phyloP scores from a whole-genome alignment of 2,888 invertebrate genomes.

The Pandemis cinnamomeana region DNA sequence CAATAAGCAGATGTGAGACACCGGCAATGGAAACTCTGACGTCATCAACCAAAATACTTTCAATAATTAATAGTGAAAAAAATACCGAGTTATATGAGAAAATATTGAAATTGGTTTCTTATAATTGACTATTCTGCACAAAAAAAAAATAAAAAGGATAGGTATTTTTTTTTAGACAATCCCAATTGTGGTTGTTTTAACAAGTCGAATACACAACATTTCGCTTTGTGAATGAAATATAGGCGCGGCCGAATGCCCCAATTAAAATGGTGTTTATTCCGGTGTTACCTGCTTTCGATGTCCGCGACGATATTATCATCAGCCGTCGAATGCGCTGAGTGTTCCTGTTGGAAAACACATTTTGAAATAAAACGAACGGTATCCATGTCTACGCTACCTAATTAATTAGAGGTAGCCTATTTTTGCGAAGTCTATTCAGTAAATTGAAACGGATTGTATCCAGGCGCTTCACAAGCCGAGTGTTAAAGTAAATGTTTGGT shows the following conservation, averaged over 20 bases:
- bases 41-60: no score
- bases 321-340: conserved; percentile 53
- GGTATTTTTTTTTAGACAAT: no score
- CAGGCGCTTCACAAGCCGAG: no score
- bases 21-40: no score
- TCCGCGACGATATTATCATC: conserved; percentile 53
- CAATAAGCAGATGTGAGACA: no score
- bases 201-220: conserved; percentile 38
- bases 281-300: conserved; percentile 50
- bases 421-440: neutral
- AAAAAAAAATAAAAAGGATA: no score
- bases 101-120: no score
- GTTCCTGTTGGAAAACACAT: conserved; percentile 51
- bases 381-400: neutral
- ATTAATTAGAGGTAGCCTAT: neutral
- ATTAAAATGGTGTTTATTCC: conserved; percentile 30
- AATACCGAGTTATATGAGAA: no score
- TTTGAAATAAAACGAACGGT: neutral
- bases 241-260: conserved; percentile 33
- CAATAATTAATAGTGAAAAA: no score
- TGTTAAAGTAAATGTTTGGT: no score
- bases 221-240: conserved; percentile 34
- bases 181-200: conserved; percentile 33
- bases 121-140: no score
- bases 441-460: neutral